Base-by-base conservation (phyloP, 37 sponge, comb jelly and placozoan species). In the Beroe ovata region DNA sequence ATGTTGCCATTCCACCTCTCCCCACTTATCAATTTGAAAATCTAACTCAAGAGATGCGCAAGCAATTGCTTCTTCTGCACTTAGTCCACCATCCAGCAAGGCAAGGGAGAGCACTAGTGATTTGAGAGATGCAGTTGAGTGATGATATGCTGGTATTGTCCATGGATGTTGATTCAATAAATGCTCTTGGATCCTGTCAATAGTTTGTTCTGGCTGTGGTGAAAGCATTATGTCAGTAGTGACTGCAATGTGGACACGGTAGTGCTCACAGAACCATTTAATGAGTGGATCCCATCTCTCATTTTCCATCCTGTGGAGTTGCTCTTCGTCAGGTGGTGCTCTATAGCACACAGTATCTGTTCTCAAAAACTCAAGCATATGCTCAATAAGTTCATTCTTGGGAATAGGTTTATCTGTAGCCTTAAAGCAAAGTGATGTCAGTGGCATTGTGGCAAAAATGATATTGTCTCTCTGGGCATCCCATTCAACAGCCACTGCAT, bases 291-390 rank as follows among this genome's bases (percentile, higher is more conserved):
- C 25, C 84, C 84, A 77, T 20, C 84, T 77, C 36, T 23, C 33
- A 0, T 77, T 77, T 23, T 77, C 84, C 54, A 77, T 8, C 23
- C 54, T 42, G 4, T 42, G 54, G 16, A 77, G 28, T 29, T 77
- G 84, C 4, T 77, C 84, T n/a, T 77, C 84, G 54, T 77, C 47
- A 42, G 84, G 84, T 19, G 38, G 38, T 21, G 84, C 84, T 19
- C 84, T 77, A 26, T 77, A 77, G 33, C 84, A 77, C 47, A 77
- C 84, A 32, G 84, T 77, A 40, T 77, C 84, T 8, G 84, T 77
- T 20, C 54, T 77, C 54, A 77, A 35, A 23, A 77, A 77, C 54
- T 77, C 84, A 42, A 40, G 16, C 84, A 41, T 77, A 54, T 77
- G 84, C 54, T 77, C 84, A 25, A 77, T 54, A 14, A 42, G 47